phyloP scores from a whole-genome alignment of 1,140 invertebrate species.

The Zaprionus ghesquierei region DNA sequence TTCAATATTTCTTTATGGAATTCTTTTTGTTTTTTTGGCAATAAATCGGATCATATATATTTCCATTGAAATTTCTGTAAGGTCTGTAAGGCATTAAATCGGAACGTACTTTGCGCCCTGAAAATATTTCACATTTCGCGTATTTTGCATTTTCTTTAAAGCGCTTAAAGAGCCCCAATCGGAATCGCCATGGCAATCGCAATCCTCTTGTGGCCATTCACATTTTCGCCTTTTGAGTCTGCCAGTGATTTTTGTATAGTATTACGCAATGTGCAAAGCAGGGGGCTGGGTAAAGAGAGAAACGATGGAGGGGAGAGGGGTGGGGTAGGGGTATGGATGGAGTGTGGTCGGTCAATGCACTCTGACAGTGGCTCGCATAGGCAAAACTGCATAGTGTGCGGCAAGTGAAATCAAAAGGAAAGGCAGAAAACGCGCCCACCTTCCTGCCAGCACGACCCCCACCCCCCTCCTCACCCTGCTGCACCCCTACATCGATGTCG shows the following conservation, averaged over 20 bases:
- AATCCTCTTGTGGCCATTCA: slow-evolving; percentile 12
- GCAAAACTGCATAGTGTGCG: slow-evolving; percentile 30
- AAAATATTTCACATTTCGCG: neutral
- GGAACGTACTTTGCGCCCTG: neutral
- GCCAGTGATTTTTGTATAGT: slow-evolving; percentile 30
- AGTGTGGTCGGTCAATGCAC: slow-evolving; percentile 58
- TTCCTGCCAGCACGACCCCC: neutral
- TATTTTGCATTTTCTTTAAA: slow-evolving; percentile 10
- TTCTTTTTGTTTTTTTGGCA: fast-evolving
- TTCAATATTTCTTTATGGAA: neutral
- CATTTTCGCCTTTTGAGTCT: slow-evolving; percentile 17
- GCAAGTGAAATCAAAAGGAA: slow-evolving; percentile 42
- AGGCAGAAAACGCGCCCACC: slow-evolving; percentile 11
- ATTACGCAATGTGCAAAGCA: slow-evolving; percentile 22
- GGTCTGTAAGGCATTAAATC: neutral
- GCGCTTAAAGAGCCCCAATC: slow-evolving; percentile 3
- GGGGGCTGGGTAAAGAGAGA: neutral
- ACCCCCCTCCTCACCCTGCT: neutral
- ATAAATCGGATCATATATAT: neutral
- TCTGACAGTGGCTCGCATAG: slow-evolving; percentile 25
- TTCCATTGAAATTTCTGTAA: neutral
- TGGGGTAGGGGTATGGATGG: neutral
- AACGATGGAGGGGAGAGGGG: neutral
- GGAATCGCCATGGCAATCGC: neutral
- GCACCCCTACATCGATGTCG: neutral